Evolutionary conservation across 2,113 vertebrate species (phyloP).

Genomic region (Cololabis saira): DNA sequence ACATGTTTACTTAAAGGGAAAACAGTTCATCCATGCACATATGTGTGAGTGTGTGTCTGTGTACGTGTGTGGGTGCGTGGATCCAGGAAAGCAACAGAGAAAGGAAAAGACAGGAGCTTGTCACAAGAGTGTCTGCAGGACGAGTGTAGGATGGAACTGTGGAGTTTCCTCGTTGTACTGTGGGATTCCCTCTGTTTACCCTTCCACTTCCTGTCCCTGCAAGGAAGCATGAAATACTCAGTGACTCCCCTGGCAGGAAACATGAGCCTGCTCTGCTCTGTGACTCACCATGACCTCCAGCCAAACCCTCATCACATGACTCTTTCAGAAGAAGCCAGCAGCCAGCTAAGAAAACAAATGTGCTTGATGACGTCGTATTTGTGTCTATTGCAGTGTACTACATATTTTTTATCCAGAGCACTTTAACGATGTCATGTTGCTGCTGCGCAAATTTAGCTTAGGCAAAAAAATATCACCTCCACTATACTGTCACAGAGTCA

Average conservation of each 20-base stretch:
- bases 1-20: conserved; percentile 23
- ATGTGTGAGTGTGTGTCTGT: conserved; percentile 8
- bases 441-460: neutral
- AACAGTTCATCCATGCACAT: conserved; percentile 6
- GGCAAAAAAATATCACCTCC: too few relatives aligned
- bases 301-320: conserved; percentile 47
- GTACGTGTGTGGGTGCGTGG: neutral
- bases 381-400: neutral
- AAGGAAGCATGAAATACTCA: conserved; percentile 61
- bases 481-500: too few relatives aligned
- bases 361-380: conserved; percentile 12
- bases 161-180: conserved; percentile 55
- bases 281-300: conserved; percentile 65
- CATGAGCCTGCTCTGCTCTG: conserved; percentile 46
- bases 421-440: conserved; percentile 2
- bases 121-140: conserved; percentile 23
- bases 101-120: conserved; percentile 9
- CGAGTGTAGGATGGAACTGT: conserved; percentile 29
- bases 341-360: conserved; percentile 26
- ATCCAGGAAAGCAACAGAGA: neutral
- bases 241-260: conserved; percentile 67
- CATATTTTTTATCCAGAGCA: neutral
- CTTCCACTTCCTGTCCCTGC: conserved; percentile 69
- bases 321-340: conserved; percentile 25
- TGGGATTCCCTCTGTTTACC: conserved; percentile 80